A percentile compares a stretch with the other conserved stretches of the same genome.
Conservation (phyloP, 2,113 vertebrate genomes). For the Caranx ignobilis region DNA sequence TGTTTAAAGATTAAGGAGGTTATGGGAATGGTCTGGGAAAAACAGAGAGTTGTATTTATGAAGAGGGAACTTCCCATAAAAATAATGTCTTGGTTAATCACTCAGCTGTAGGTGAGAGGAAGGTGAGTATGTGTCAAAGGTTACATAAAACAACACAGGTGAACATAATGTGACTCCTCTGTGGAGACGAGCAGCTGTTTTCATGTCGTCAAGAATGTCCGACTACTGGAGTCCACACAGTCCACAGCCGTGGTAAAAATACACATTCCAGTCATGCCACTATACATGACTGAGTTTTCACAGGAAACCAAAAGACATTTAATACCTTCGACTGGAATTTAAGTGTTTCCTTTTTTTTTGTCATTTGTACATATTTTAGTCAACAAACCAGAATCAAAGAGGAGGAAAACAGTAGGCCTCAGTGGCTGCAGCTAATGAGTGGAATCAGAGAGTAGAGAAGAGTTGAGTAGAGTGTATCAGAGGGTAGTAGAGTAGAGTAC, state of each 20-base stretch:
- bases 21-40: neutral
- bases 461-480: neutral
- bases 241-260: constrained; percentile 36
- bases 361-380: constrained; percentile 13
- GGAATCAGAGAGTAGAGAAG: neutral
- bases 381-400: neutral
- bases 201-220: constrained; percentile 16
- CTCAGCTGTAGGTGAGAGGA: constrained; percentile 12
- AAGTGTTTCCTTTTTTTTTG: constrained; percentile 14
- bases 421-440: neutral
- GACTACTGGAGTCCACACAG: constrained; percentile 22
- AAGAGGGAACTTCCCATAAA: constrained; percentile 11
- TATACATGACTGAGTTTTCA: constrained; percentile 39
- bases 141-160: constrained; percentile 4
- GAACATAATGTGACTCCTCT: constrained; percentile 20
- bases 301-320: constrained; percentile 47
- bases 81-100: neutral
- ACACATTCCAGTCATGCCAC: constrained; percentile 64
- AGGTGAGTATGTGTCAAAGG: neutral
- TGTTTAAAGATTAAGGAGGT: constrained; percentile 4
- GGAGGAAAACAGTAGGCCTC: neutral
- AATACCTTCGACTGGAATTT: constrained; percentile 25
- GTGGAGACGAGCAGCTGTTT: constrained; percentile 22
- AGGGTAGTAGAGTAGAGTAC: neutral
- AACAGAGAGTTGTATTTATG: neutral